Evolutionary conservation across 1,140 invertebrate species (phyloP), one percentile per base, ranked within the genome.

Genomic region (Cydia fagiglandana): DNA sequence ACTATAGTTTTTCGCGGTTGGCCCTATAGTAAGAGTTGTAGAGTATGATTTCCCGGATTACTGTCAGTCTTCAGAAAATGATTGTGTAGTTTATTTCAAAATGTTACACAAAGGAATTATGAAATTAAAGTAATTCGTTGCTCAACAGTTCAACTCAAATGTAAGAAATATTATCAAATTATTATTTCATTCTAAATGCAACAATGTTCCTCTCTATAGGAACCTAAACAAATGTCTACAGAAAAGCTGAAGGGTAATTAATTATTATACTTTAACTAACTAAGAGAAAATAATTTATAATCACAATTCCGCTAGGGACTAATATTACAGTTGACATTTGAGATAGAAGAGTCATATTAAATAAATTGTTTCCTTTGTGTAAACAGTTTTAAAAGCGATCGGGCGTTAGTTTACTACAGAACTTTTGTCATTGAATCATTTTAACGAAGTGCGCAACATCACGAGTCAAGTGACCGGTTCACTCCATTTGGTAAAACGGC

Each of bases 291-390:
- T 61, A 0, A 61, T 24, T 17, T 61, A 17, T 24, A 61, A 24
- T 61, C 20, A 61, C 56, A 12, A 24, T 61, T 24, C 56, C 17
- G 5, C 17, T 61, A 61, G 17, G 20, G 20, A 61, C 56, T 24
- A 61, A 20, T 61, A 12, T 24, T 61, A 56, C 12, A 61, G 56
- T 61, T 20, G 20, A 61, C 9, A 61, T 61, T 61, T 17, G 15
- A 56, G 56, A 61, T 47, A 53, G 50, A 53, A 53, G 15, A 50
- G n/a, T 61, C 9, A 7, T 24, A 61, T 61, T 24, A 61, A 24
- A 61, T 10, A 61, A 61, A 24, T 20, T n/a, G 56, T 10, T 61
- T 61, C 20, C 56, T 61, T 61, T 24, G 56, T 61, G 56, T 61
- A 61, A 61, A 61, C n/a, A 24, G 1, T 24, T 61, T 61, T 24